These are phyloP conservation scores for Cataglyphis cursor DNA, from an alignment of 2,888 invertebrate genomes.

Conservation along the genomic window DNA sequence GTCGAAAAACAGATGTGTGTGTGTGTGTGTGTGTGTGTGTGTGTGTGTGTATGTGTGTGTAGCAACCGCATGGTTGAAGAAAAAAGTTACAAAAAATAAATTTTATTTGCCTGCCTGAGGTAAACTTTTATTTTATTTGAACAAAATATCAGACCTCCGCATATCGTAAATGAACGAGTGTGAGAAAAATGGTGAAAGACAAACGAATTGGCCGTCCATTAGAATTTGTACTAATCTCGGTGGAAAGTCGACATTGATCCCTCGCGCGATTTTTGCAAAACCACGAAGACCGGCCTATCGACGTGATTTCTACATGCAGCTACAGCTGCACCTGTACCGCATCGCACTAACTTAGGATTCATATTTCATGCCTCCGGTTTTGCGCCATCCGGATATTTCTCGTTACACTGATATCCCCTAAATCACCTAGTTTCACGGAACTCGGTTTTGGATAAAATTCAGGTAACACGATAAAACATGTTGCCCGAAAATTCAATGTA, in stretches of 20 bases:
- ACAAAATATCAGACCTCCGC: neutral
- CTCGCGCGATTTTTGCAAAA: slow-evolving; percentile 13
- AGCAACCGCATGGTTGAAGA: slow-evolving; percentile 7
- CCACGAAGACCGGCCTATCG: slow-evolving; percentile 5
- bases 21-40: neutral
- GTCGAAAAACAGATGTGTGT: slow-evolving; percentile 29
- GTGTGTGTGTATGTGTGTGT: neutral
- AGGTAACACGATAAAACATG: neutral
- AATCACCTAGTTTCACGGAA: neutral
- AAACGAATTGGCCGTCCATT: slow-evolving; percentile 55
- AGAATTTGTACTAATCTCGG: slow-evolving; percentile 53
- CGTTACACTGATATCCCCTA: slow-evolving; percentile 19
- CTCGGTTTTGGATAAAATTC: slow-evolving; percentile 6
- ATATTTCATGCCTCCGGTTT: slow-evolving; percentile 44
- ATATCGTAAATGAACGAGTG: slow-evolving; percentile 28
- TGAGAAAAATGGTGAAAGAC: slow-evolving; percentile 56
- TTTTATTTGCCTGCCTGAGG: slow-evolving; percentile 20
- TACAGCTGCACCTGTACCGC: slow-evolving; percentile 13
- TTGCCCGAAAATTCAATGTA: neutral
- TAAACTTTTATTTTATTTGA: slow-evolving; percentile 34
- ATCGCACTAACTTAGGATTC: slow-evolving; percentile 41
- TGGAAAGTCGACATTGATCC: slow-evolving; percentile 51
- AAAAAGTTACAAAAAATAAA: slow-evolving; percentile 22
- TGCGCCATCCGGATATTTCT: slow-evolving; percentile 35
- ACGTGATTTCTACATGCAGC: slow-evolving; percentile 28